These are phyloP conservation scores for Rhinichthys klamathensis DNA, from an alignment of 2,113 vertebrate species.

Conservation along the genomic window DNA sequence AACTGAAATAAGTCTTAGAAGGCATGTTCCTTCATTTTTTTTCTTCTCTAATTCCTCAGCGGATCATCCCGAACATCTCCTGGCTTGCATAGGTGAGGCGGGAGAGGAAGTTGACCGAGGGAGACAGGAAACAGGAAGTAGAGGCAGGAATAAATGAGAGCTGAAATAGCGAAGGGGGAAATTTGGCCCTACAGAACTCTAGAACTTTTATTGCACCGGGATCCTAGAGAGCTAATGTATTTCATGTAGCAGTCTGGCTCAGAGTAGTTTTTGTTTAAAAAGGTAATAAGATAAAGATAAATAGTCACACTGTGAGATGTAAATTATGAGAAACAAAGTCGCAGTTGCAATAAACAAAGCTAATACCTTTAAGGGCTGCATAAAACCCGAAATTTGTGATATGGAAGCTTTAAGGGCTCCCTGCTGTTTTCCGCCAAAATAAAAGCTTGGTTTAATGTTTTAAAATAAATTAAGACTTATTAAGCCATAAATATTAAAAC, in stretches of 20 bases:
- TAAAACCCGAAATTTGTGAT: not conserved
- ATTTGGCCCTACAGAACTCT: conserved; percentile 61
- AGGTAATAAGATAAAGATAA: not conserved
- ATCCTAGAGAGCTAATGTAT: not conserved
- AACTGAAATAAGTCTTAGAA: not conserved
- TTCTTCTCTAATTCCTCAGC: not conserved
- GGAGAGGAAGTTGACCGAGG: conserved; percentile 66
- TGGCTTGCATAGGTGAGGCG: conserved; percentile 51
- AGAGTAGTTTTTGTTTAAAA: not conserved
- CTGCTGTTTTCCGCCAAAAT: not conserved
- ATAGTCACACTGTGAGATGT: not conserved
- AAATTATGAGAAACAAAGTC: not conserved
- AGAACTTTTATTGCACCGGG: conserved; percentile 39
- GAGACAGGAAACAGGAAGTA: conserved; percentile 75
- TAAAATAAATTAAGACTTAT: not conserved
- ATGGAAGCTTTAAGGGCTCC: not conserved
- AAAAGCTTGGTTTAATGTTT: not conserved
- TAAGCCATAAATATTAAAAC: not conserved
- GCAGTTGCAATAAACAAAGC: no score
- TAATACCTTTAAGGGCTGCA: not conserved
- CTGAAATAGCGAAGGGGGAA: conserved; percentile 66
- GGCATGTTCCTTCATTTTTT: not conserved
- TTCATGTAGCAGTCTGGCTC: not conserved
- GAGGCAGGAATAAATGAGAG: conserved; percentile 72
- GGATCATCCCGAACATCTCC: conserved; percentile 28